Conservation (phyloP, 2,888 invertebrate species). For the Vesta saturnalis region DNA sequence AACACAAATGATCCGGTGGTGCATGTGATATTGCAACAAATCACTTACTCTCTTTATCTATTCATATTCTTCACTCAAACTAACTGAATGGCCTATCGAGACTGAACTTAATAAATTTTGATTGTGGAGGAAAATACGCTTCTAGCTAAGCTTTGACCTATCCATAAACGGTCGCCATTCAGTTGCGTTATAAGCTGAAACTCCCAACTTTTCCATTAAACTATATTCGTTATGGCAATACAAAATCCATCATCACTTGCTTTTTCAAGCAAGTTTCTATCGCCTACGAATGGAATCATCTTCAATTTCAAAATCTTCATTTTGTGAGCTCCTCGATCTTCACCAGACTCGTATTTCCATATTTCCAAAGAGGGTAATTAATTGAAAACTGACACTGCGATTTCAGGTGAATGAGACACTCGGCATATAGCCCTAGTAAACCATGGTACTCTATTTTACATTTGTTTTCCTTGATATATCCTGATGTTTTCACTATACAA, state of each 20-base stretch:
- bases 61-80: no score
- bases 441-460: no score
- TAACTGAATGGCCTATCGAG: constrained; percentile 21
- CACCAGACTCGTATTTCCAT: constrained; percentile 8
- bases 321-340: neutral
- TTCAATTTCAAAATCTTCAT: constrained; percentile 12
- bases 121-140: constrained; percentile 26
- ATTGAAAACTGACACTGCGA: constrained; percentile 8
- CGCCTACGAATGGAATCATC: constrained; percentile 35
- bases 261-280: constrained; percentile 32
- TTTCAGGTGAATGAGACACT: constrained; percentile 47
- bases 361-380: constrained; percentile 6
- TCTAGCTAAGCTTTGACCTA: constrained; percentile 35
- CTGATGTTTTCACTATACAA: no score
- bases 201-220: constrained; percentile 15
- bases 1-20: constrained; percentile 33
- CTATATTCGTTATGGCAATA: constrained; percentile 20
- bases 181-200: no score
- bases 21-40: constrained; percentile 23
- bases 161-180: constrained; percentile 35
- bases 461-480: no score
- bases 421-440: no score
- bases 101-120: constrained; percentile 23
- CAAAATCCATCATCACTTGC: constrained; percentile 8
- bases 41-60: no score